A percentile compares a stretch with the other conserved stretches of the same genome.
Evolutionary conservation across 2,113 vertebrate species (phyloP).

Genomic region (Clarias gariepinus): DNA sequence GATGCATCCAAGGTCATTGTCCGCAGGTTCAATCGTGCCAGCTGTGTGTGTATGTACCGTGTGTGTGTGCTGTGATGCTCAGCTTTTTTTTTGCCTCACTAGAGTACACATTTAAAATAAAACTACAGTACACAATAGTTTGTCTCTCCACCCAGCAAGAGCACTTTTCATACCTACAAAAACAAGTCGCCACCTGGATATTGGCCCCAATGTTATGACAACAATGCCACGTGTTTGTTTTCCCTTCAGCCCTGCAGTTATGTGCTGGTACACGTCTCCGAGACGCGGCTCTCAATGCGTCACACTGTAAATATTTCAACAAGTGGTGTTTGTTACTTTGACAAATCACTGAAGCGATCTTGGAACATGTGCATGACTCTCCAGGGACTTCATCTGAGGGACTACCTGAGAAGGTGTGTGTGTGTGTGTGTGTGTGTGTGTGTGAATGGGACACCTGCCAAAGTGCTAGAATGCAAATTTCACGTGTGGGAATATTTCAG

Average conservation of each 20-base stretch:
- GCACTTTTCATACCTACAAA: background rate
- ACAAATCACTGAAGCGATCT: background rate
- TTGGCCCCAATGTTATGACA: background rate
- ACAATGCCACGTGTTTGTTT: constrained; percentile 13
- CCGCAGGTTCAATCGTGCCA: background rate
- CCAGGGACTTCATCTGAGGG: background rate
- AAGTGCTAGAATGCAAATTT: background rate
- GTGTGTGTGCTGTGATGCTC: background rate
- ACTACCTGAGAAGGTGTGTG: background rate
- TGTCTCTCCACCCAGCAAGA: background rate
- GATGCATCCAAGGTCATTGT: background rate
- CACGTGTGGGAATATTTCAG: background rate
- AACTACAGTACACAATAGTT: background rate
- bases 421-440: background rate
- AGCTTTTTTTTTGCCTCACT: background rate
- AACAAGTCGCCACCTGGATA: background rate
- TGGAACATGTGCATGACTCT: too few species aligned
- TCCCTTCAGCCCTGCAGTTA: background rate
- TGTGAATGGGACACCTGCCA: too few species aligned
- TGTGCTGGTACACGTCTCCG: background rate
- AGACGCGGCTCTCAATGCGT: background rate
- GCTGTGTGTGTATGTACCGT: background rate
- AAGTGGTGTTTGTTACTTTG: background rate
- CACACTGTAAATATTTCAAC: constrained; percentile 4
- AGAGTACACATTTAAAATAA: background rate